Percentiles rank a stretch among this genome's conserved stretches.
Evolutionary conservation across 2,888 invertebrate species (phyloP).

Genomic region (Drepana falcataria): DNA sequence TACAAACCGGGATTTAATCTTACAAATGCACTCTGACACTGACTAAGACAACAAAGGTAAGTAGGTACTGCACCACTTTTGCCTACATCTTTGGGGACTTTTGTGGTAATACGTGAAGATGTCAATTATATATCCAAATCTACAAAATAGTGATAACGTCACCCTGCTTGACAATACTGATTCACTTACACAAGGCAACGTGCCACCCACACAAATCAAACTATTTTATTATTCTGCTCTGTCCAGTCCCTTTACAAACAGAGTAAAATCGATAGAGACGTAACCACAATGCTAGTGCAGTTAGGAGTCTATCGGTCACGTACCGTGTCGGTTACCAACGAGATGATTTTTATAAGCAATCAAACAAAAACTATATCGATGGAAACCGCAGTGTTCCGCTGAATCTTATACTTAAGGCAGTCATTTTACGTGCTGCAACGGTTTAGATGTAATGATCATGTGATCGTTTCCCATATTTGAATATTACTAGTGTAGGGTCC

Average conservation of each 20-base stretch:
- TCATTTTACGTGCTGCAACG: not conserved
- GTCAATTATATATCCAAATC: too few species aligned
- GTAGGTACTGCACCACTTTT: too few species aligned
- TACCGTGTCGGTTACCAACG: slow-evolving; percentile 48
- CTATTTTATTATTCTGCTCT: not conserved
- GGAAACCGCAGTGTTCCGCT: slow-evolving; percentile 54
- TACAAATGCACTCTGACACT: too few species aligned
- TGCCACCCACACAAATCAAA: not conserved
- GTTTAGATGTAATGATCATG: not conserved
- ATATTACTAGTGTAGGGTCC: too few species aligned
- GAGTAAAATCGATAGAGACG: slow-evolving; percentile 28
- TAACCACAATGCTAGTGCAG: slow-evolving; percentile 43
- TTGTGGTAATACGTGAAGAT: too few species aligned
- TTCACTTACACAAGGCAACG: too few species aligned
- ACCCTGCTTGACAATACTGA: too few species aligned
- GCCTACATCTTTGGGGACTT: too few species aligned
- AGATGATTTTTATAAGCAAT: slow-evolving; percentile 56
- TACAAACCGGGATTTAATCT: too few species aligned
- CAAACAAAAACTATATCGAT: slow-evolving; percentile 59
- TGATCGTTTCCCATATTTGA: too few species aligned
- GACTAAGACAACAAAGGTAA: too few species aligned
- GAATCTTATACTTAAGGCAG: not conserved
- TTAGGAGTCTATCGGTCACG: slow-evolving; percentile 45
- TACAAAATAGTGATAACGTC: too few species aligned
- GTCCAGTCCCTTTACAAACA: slow-evolving; percentile 20